Conservation (phyloP, 2,888 invertebrate species). For the Electrophaes corylata region DNA sequence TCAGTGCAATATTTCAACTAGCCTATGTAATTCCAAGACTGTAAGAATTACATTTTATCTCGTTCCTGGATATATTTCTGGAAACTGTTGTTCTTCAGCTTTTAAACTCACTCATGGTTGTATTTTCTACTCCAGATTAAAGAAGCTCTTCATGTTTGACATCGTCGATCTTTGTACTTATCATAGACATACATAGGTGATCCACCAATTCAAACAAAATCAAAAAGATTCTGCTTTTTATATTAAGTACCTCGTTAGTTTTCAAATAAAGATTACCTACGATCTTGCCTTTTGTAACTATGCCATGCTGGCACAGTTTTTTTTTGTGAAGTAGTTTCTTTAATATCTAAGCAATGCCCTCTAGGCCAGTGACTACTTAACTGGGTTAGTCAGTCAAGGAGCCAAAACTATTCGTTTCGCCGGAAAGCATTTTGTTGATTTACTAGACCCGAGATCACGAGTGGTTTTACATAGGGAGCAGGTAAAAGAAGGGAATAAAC, state of each 20-base stretch:
- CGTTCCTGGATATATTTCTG: neutral
- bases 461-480: conserved; percentile 9
- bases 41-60: too few species aligned
- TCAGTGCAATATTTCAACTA: conserved; percentile 57
- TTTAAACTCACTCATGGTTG: neutral
- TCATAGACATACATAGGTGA: too few species aligned
- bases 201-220: too few species aligned
- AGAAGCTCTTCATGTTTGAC: neutral
- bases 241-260: too few species aligned
- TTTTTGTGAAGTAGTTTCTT: conserved; percentile 6
- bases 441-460: conserved; percentile 8
- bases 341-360: conserved; percentile 16
- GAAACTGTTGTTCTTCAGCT: neutral
- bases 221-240: too few species aligned
- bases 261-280: too few species aligned
- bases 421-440: conserved; percentile 16
- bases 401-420: conserved; percentile 12
- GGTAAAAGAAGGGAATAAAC: conserved; percentile 9
- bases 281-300: neutral
- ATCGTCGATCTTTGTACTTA: neutral
- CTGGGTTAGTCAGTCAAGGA: conserved; percentile 29
- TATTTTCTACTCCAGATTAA: too few species aligned
- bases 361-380: conserved; percentile 14
- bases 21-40: too few species aligned
- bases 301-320: conserved; percentile 1